phyloP scores from a whole-genome alignment of 2,888 invertebrate genomes.

The Drosophila merina region DNA sequence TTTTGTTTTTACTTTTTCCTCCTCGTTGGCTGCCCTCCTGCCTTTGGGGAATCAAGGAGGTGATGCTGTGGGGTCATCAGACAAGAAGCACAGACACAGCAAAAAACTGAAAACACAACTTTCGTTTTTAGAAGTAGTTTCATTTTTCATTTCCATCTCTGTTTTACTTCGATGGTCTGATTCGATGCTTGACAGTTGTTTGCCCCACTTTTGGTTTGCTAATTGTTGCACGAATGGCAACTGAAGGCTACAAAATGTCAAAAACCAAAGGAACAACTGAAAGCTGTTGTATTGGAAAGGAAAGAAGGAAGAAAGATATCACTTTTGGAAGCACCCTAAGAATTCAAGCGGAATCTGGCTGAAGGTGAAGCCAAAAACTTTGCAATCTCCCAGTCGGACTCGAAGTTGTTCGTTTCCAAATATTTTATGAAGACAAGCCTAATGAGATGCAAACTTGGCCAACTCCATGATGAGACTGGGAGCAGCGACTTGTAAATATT shows the following conservation, averaged over 20 bases:
- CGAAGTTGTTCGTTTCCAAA: conserved; percentile 4
- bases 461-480: conserved; percentile 24
- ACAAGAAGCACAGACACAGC: conserved; percentile 2
- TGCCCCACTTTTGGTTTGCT: conserved; percentile 34
- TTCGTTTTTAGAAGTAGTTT: conserved; percentile 37
- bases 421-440: conserved; percentile 17
- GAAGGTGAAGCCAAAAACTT: conserved; percentile 32
- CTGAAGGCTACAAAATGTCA: conserved; percentile 18
- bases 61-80: conserved; percentile 4
- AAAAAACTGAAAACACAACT: conserved; percentile 39
- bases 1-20: conserved; percentile 9
- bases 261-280: background rate
- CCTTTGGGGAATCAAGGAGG: background rate
- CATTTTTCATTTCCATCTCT: conserved; percentile 33
- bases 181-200: conserved; percentile 41
- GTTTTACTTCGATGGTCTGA: conserved; percentile 24
- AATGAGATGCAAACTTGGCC: conserved; percentile 32
- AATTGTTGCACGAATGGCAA: conserved; percentile 30
- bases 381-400: conserved; percentile 17
- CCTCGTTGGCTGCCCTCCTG: background rate
- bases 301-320: conserved; percentile 13
- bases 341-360: conserved; percentile 13
- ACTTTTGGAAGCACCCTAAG: background rate
- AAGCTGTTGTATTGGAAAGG: conserved; percentile 6
- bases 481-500: conserved; percentile 49